Evolutionary conservation across 2,888 invertebrate species (phyloP), one percentile per base, ranked within the genome.

Genomic region (Sinodicranocentrus sp.): DNA sequence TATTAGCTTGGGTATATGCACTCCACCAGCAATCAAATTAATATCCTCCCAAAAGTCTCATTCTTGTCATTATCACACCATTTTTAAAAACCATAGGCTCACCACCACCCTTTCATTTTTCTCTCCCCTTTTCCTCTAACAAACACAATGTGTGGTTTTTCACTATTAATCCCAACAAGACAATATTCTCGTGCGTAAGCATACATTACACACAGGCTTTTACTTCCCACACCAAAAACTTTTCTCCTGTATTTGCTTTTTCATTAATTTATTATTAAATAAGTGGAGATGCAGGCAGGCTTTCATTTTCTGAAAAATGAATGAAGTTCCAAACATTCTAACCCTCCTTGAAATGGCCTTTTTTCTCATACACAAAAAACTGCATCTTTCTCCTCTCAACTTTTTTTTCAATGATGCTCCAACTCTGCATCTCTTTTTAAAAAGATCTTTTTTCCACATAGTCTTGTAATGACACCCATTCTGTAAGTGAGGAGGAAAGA

Each of bases 41-140:
- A 76, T 67, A 48, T n/a, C 52, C 17, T 76, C 76, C 76, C 76
- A 23, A 26, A n/a, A 25, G 76, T 67, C 76, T 54, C 67, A 76
- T 76, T 76, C 23, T 65, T 75, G 54, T 54, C 67, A 76, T 76
- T 76, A 76, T 48, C 76, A 76, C 76, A 19, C 54, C 65, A 67
- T 76, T 76, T 63, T 59, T 44, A 33, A 44, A 26, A 26, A 26
- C 23, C 59, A 15, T 21, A 61, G 26, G 15, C 26, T 28, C 21
- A 8, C 61, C 21, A 8, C 61, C 39, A 65, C 65, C 65, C 65
- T 65, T 28, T 39, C 21, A 33, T 33, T 17, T 17, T 65, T 8
- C 28, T 25, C 61, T 13, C 61, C n/a, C 15, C 5, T 61, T 54
- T 21, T 61, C 26, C 26, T 26, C 26, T 2, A 2, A 25, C 3